Evolutionary conservation across 2,113 vertebrate genomes (phyloP), one percentile per base, ranked within the genome.

Genomic region (Tenrec ecaudatus): DNA sequence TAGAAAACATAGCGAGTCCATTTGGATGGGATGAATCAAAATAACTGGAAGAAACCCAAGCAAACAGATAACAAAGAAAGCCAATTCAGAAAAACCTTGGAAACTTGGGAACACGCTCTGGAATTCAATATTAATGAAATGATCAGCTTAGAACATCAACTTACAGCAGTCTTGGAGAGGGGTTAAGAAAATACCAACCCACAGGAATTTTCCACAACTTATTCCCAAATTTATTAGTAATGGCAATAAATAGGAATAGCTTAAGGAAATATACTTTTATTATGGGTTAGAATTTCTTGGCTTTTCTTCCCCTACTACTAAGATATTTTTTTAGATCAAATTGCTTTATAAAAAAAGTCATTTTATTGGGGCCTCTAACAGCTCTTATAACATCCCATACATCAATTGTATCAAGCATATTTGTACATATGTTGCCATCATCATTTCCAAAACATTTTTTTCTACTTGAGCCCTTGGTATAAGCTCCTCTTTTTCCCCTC

Each of bases 141-240:
- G 82, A 95, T 95, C 31, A 31, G 90, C 82, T 95, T 85, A 91
- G 82, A 85, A 78, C 78, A 87, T 86, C 87, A 91, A 86, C 66
- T 92, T 79, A 91, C 82, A 95, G 75, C 62, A 91, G 75, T 73
- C 90, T 87, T 82, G 68, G 85, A 80, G 36, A 64, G 82, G 82
- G 69, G 82, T 76, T 95, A 89, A 93, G 86, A 92, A 95, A 96
- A 91, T 68, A 96, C 47, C 79, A 94, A 79, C 85, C 90, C 96
- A 89, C 92, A 96, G 64, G 92, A 96, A 95, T 94, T 96, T 96
- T 94, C 95, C 93, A 96, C 33, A 91, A 33, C 58, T 79, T 73
- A 73, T 94, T 95, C 88, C 82, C 93, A 92, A 92, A 93, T 91
- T 89, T 96, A 94, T 95, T 96, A 95, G 85, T 94, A 85, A 92